Base-by-base conservation (phyloP, 2,113 vertebrate species). In the Muntiacus muntjak region DNA sequence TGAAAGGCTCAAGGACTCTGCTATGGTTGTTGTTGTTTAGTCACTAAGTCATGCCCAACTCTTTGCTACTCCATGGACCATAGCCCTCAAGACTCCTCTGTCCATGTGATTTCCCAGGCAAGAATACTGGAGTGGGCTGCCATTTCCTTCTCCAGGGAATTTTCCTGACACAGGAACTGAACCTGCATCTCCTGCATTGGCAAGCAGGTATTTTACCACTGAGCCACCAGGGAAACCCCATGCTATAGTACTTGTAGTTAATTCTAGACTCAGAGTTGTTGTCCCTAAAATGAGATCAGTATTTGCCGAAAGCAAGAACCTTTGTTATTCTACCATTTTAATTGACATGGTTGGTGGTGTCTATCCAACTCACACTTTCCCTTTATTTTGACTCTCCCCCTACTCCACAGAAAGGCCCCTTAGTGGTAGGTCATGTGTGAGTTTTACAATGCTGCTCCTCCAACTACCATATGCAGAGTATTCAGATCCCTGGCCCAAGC, bases 391-490 rank as follows among this genome's bases (percentile, higher is more conserved):
- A 58, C 30, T 58, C 47, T 6, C 17, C 11, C 9, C 2, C 17
- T 4, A 28, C 2, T 19, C 52, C 11, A 14, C 6, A 23, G 60
- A 86, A 40, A 94, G 64, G 14, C 4, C 40, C 16, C 36, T 45
- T 58, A 15, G 64, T 40, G 43, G 19, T 7, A 13, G 25, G 30
- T 81, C 79, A 14, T 17, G 15, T 7, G 2, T 23, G 12, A 60
- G 3, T 33, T 23, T 78, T n/a, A 30, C 4, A 33, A 28, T 19
- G 33, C 47, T 47, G 8, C 9, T 81, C 3, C 23, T 12, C 26
- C 5, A 13, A 40, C 6, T 15, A 16, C 16, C 33, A 12, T 1
- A 2, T 26, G 9, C 4, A 7, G 2, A 1, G 43, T 82, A 33
- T 36, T 30, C 19, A 40, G 15, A 62, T 2, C 47, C 8, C 62